Base-by-base conservation (phyloP, 1,140 invertebrate genomes). In the Caenorhabditis brenneri region DNA sequence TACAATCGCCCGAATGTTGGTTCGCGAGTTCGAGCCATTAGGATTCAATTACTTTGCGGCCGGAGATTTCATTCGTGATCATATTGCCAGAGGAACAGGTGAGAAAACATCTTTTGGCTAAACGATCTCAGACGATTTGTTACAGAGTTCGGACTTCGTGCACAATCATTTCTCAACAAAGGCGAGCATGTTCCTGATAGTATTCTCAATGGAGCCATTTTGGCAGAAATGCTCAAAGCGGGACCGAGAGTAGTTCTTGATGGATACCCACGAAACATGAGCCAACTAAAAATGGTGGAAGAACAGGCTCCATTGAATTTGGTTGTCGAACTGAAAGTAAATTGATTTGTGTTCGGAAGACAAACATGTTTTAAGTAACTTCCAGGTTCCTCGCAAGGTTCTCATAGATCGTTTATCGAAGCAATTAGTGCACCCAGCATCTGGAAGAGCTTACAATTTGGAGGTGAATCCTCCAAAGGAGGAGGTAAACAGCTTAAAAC, bases 401-500 rank as follows among this genome's bases (percentile, higher is more conserved):
- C 74, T 83, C 39, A 83, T 83, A 33, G 82, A 83, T 39, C 60
- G 82, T 22, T 27, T 83, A 24, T 48, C 58, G 6, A 83, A 83
- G 27, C 82, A 83, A 27, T 48, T 83, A 33, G 82, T 83, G 19
- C 82, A 83, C 42, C 42, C 42, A 55, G 36, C 82, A 27, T 83
- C 82, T 15, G 82, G 82, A 53, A 79, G 82, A 69, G 82, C 60
- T 4, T 83, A 83, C 46, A 83, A 83, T 65, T 27, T 83, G 12
- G 78, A 83, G 33, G 69, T 83, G 19, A 83, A 83, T 51, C 82
- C 82, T 24, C 82, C 82, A 36, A 83, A 83, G 48, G 74, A 48
- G 31, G 82, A 83, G 82, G 82, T 83, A 10, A 42, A 36, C n/a
- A 1, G 31, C 15, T 79, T 80, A 39, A 31, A 5, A 16, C 22